Evolutionary conservation across 30 jellyfish, hydroid and myxozoan species (phyloP), one percentile per base, ranked within the genome.

Genomic region (Aurelia aurita): DNA sequence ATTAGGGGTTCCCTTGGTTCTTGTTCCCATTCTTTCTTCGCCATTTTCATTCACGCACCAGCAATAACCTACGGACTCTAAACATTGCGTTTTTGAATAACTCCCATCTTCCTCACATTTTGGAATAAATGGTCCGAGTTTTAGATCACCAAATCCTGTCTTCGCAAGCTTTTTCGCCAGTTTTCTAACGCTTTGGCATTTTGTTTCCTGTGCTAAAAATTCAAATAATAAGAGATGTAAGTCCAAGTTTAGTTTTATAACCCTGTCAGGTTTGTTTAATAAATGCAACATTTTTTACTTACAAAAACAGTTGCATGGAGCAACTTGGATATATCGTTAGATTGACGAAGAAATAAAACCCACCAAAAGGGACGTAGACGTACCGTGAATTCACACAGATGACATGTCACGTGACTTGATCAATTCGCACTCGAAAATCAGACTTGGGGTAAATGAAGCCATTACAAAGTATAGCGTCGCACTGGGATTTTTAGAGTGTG

Each of bases 31-130:
- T 23, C 86, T 87, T 62, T 87, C 97, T 61, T 80, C 85, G 5
- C 98, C 98, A 44, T 47, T 51, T 29, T 79, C 80, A 77, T 87
- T 71, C 29, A 81, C 98, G 74, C 98, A 93, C 97, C 97, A 87
- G 64, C 98, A 93, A 68, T 43, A 67, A 19, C 97, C 97, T 5
- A 59, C 15, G 14, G 90, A 43, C 27, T 60, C 66, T 28, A 79
- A 78, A 54, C 98, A 93, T 71, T 93, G 98, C 16, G 23, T 61
- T 25, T 62, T 75, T 26, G 82, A 57, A 73, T 51, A 93, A 3
- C 84, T 72, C 2, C 98, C 98, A 69, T 93, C 93, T 45, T 44
- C 81, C 44, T 68, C 78, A 43, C 98, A 93, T 19, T 74, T 47
- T 14, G 98, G 97, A 51, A 85, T 43, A 64, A 27, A 72, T 3